Base-by-base conservation (phyloP, 2,113 vertebrate genomes). In the Accipiter virgatus region DNA sequence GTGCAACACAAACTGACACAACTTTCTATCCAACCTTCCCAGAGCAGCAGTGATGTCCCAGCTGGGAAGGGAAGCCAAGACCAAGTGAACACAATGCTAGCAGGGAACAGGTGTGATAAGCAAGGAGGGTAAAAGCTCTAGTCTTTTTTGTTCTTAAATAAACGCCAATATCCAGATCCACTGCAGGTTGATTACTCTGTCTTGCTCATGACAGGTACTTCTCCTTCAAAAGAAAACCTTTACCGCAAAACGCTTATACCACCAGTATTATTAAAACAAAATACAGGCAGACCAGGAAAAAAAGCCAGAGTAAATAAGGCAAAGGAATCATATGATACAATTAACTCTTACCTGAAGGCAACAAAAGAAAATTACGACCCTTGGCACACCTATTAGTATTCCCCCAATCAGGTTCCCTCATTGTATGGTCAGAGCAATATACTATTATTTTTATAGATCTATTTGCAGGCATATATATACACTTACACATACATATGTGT, bases 251-350 rank as follows among this genome's bases (percentile, higher is more conserved):
- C 59, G 18, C 67, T 90, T 96, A 87, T 89, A 79, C 18, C 93
- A 65, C 81, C 12, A 85, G 86, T 95, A 96, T 92, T 96, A 95
- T 97, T 52, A 97, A 95, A 95, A 84, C 53, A 90, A 96, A 93
- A 97, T 92, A 93, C 65, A 96, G 15, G 18, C 19, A 62, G 8
- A 58, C 5, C 13, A 93, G 79, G 72, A 91, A 95, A 90, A 94
- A 66, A 91, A 94, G 71, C 32, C 79, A 94, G 52, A 83, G 40
- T 34, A 91, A 81, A 45, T 68, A 81, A 67, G 47, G 66, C 50
- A 86, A 94, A 96, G 56, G 40, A 84, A 79, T 71, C 94, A 95
- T 89, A 85, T 4, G 55, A 96, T 91, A 95, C 77, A 65, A 87
- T 83, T 81, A 77, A 95, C 95, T 86, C 53, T 79, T 65, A 74